Evolutionary conservation across 2,888 invertebrate genomes (phyloP).

Genomic region (Polietes domitor): DNA sequence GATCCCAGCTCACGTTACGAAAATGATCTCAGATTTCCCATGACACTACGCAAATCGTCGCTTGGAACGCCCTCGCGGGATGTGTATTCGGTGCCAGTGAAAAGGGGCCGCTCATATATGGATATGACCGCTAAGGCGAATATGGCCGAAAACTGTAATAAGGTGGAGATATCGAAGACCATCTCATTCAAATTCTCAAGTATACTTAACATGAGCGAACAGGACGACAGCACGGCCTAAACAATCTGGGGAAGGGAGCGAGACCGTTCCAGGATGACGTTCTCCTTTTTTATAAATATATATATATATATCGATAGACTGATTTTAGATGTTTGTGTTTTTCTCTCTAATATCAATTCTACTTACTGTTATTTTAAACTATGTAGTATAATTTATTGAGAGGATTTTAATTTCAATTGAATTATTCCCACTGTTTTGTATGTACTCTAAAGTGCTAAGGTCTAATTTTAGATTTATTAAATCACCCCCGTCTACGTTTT

Average conservation of each 20-base stretch:
- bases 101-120: slow-evolving; percentile 79
- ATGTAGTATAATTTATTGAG: slow-evolving; percentile 19
- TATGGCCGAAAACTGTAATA: slow-evolving; percentile 79
- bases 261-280: background rate
- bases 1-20: slow-evolving; percentile 79
- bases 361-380: slow-evolving; percentile 4
- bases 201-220: slow-evolving; percentile 79
- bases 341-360: background rate
- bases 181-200: slow-evolving; percentile 81
- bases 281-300: background rate
- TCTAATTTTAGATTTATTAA: no score
- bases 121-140: slow-evolving; percentile 79
- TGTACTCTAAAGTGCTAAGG: no score
- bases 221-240: slow-evolving; percentile 57
- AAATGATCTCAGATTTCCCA: slow-evolving; percentile 79
- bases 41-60: slow-evolving; percentile 74
- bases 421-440: no score
- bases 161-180: slow-evolving; percentile 79
- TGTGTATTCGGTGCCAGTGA: slow-evolving; percentile 78
- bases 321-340: slow-evolving; percentile 19
- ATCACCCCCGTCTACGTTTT: no score
- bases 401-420: no score
- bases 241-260: background rate
- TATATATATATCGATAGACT: slow-evolving; percentile 29
- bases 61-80: slow-evolving; percentile 58